Base-by-base conservation (phyloP, 2,113 vertebrate species). In the Sarotherodon lohbergeri region DNA sequence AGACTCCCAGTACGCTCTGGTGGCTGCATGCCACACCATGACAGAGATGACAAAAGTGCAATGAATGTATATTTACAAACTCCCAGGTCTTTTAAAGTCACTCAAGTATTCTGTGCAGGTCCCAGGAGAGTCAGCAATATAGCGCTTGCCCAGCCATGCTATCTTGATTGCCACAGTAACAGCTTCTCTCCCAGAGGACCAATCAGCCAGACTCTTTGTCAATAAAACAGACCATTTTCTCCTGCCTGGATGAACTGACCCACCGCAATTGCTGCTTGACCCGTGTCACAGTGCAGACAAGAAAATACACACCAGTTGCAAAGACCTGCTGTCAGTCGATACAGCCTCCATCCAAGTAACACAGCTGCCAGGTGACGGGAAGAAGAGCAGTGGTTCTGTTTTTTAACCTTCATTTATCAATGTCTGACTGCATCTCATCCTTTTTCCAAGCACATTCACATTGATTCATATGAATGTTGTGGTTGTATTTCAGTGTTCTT, bases 141-240 rank as follows among this genome's bases (percentile, higher is more conserved):
- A 55, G 43, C 16, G 32, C 83, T 81, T 82, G 81, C 29, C 81
- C 88, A 86, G 76, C 78, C 83, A 46, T 10, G 86, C 85, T 87
- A 73, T 92, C 89, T 86, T 92, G 91, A 95, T 93, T 93, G 92
- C 89, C 85, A 86, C 78, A 46, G 89, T 90, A 90, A 92, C 92
- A 93, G 91, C 93, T 94, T 92, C 90, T 90, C 91, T 94, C 93
- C 91, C 92, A 17, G 41, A 87, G 90, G 93, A 91, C 92, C 90
- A 92, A 94, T 93, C 82, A 89, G 88, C 41, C 85, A 85, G 86
- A 88, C 79, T 91, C 92, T 94, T 93, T 92, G 93, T 94, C 93
- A 92, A 94, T 95, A 94, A 90, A 93, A 85, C 88, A 68, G 61
- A 50, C 87, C 90, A 86, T 82, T 88, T 91, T 91, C 88, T 90